phyloP scores from a whole-genome alignment of 2,888 invertebrate species.

The Synergus laeviventris region DNA sequence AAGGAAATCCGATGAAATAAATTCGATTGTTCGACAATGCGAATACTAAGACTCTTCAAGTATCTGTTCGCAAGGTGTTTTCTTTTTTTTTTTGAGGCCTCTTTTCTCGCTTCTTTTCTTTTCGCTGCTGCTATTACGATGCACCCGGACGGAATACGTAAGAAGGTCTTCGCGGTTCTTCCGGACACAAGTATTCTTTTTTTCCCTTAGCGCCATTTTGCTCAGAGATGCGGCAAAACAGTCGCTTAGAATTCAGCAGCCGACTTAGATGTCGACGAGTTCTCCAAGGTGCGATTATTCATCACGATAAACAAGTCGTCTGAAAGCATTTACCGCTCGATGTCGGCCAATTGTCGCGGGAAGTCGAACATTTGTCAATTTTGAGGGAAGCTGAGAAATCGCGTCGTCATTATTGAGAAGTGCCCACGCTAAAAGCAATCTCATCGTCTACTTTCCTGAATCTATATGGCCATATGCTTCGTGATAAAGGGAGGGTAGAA shows the following conservation, averaged over 20 bases:
- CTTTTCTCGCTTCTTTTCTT: not conserved
- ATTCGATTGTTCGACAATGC: slow-evolving; percentile 37
- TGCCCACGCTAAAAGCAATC: not conserved
- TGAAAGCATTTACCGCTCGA: slow-evolving; percentile 5
- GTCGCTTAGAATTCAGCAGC: slow-evolving; percentile 25
- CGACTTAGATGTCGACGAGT: slow-evolving; percentile 19
- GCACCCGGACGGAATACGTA: slow-evolving; percentile 29
- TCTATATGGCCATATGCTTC: not conserved
- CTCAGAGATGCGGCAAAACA: slow-evolving; percentile 24
- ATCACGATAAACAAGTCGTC: slow-evolving; percentile 36
- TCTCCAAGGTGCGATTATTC: slow-evolving; percentile 18
- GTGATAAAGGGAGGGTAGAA: not conserved
- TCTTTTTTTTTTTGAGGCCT: not conserved
- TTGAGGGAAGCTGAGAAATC: not conserved
- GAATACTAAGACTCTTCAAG: slow-evolving; percentile 32
- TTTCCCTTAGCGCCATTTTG: slow-evolving; percentile 9
- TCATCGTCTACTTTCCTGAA: not conserved
- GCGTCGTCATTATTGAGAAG: not conserved
- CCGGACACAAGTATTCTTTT: slow-evolving; percentile 33
- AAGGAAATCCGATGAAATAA: slow-evolving; percentile 36
- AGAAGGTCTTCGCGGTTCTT: slow-evolving; percentile 22
- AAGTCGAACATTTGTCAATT: slow-evolving; percentile 2
- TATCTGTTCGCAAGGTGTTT: slow-evolving; percentile 22
- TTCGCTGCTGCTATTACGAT: slow-evolving; percentile 27
- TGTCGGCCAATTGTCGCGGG: not conserved